These are phyloP conservation scores for Microcebus murinus DNA, from an alignment of 2,113 vertebrate genomes.

Conservation along the genomic window DNA sequence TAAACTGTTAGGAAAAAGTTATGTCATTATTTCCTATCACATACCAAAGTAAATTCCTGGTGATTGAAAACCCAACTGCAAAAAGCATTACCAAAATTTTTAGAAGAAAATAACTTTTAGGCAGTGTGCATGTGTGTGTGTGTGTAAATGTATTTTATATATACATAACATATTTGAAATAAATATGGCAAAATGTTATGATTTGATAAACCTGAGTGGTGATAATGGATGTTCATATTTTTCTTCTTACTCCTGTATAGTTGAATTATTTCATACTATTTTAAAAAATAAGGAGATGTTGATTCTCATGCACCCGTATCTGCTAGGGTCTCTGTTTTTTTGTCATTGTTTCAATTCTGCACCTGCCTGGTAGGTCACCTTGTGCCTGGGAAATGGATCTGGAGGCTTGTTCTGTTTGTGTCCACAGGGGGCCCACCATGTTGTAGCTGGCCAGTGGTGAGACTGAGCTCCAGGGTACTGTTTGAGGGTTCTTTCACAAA, in stretches of 20 bases:
- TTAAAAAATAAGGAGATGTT: not conserved
- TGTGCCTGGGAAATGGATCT: not conserved
- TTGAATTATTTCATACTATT: not conserved
- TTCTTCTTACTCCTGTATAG: not conserved
- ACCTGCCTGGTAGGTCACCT: not conserved
- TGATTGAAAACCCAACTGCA: not conserved
- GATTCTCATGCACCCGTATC: not conserved
- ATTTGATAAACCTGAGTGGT: not conserved
- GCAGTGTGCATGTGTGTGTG: not conserved
- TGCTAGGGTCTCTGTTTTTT: not conserved
- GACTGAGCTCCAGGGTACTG: not conserved
- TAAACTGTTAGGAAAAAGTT: not conserved
- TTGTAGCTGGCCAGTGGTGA: not conserved
- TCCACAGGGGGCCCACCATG: not conserved
- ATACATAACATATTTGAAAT: not conserved
- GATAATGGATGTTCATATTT: not conserved
- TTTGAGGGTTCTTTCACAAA: not conserved
- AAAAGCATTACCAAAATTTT: not conserved
- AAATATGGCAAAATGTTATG: not conserved
- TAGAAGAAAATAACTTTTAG: not conserved
- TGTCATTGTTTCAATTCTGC: not conserved
- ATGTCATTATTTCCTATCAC: not conserved
- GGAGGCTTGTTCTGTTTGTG: not conserved
- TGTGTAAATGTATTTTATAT: not conserved
- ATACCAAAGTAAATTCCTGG: not conserved